phyloP scores from a whole-genome alignment of 1,140 invertebrate genomes.

The Gryllus bimaculatus region DNA sequence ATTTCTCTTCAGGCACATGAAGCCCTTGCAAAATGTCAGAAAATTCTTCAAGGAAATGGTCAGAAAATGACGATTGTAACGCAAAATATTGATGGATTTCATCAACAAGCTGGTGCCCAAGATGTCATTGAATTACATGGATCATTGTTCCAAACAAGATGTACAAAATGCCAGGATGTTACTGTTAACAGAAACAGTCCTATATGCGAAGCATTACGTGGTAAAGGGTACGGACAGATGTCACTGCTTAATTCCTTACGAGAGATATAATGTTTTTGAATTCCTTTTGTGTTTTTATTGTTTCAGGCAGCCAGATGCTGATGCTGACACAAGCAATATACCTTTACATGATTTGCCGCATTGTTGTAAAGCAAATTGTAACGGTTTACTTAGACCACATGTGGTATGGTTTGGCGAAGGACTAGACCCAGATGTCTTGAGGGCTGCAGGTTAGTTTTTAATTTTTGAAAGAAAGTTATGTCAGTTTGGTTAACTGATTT shows the following conservation, averaged over 20 bases:
- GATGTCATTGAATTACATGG: conserved; percentile 85
- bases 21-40: conserved; percentile 70
- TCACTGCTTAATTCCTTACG: conserved; percentile 15
- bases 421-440: conserved; percentile 53
- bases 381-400: conserved; percentile 66
- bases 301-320: conserved; percentile 40
- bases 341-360: conserved; percentile 56
- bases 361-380: conserved; percentile 54
- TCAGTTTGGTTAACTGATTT: conserved; percentile 12
- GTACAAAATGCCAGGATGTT: conserved; percentile 64
- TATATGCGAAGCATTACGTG: conserved; percentile 62
- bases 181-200: conserved; percentile 63
- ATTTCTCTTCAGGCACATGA: conserved; percentile 55
- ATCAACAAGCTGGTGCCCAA: conserved; percentile 69
- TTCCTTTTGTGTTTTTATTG: conserved; percentile 19
- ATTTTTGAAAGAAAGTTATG: conserved; percentile 14
- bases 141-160: conserved; percentile 72
- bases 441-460: conserved; percentile 46
- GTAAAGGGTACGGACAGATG: conserved; percentile 42
- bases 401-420: conserved; percentile 89
- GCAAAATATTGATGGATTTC: conserved; percentile 89
- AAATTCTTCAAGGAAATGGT: conserved; percentile 44
- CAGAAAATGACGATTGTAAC: conserved; percentile 66
- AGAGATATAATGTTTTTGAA: neutral
- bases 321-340: conserved; percentile 44